Conservation (phyloP, 2,888 invertebrate genomes). For the Drosophila gaucha region DNA sequence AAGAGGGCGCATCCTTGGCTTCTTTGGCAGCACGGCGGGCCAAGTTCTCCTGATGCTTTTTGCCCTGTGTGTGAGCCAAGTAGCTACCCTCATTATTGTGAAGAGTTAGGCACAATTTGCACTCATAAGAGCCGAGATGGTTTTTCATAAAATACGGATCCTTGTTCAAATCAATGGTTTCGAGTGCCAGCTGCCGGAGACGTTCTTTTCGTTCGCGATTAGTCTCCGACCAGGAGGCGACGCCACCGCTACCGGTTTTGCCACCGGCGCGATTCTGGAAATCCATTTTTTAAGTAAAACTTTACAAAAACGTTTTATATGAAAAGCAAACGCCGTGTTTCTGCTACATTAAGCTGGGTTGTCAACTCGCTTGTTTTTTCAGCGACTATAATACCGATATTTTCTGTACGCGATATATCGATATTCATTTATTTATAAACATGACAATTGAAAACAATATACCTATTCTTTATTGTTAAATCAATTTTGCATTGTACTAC, state of each 20-base stretch:
- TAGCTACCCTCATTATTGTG: conserved; percentile 99
- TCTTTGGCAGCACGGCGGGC: conserved; percentile 99
- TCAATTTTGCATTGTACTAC: no score
- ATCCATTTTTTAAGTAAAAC: conserved; percentile 90
- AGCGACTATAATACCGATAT: conserved; percentile 2
- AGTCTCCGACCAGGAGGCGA: conserved; percentile 99
- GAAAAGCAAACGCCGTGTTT: conserved; percentile 18
- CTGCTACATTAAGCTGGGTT: conserved; percentile 9
- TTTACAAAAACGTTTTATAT: conserved; percentile 9
- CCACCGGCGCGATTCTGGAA: conserved; percentile 99
- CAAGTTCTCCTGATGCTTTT: conserved; percentile 99
- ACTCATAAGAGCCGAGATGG: conserved; percentile 99
- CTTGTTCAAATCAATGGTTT: conserved; percentile 99
- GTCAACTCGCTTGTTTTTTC: background rate
- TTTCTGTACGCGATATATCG: background rate
- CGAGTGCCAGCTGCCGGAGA: conserved; percentile 96
- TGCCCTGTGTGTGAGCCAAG: conserved; percentile 99
- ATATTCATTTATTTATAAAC: background rate
- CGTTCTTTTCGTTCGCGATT: conserved; percentile 98
- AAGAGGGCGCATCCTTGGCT: conserved; percentile 97
- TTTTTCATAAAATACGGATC: conserved; percentile 99
- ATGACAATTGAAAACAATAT: background rate
- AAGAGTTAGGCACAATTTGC: conserved; percentile 98
- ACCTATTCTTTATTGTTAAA: background rate
- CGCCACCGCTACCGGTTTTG: conserved; percentile 99